Evolutionary conservation across 2,113 vertebrate species (phyloP).

Genomic region (Chascanopsetta lugubris): DNA sequence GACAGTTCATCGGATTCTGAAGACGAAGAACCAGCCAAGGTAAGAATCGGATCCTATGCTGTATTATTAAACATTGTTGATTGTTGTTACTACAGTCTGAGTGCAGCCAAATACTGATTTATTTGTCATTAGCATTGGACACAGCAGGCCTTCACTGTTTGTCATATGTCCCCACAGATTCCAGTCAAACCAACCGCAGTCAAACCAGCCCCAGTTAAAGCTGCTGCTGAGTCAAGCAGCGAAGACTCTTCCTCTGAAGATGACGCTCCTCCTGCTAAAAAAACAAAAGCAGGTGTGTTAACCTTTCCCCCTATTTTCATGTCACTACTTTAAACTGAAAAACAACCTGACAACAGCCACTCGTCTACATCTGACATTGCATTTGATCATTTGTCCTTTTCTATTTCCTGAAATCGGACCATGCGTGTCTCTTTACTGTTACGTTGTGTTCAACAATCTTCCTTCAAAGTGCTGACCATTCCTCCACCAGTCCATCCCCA

Average conservation of each 20-base stretch:
- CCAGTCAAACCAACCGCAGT: conserved; percentile 49
- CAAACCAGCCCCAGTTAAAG: conserved; percentile 32
- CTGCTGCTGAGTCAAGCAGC: conserved; percentile 75
- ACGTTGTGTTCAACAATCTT: too few relatives aligned
- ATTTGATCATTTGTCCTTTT: too few relatives aligned
- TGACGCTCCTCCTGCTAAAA: conserved; percentile 78
- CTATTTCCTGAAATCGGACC: too few relatives aligned
- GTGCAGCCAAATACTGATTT: background rate
- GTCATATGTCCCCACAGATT: conserved; percentile 47
- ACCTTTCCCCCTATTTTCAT: background rate
- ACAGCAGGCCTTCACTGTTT: background rate
- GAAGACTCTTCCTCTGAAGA: conserved; percentile 81
- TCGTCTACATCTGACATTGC: too few relatives aligned
- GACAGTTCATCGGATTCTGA: conserved; percentile 82
- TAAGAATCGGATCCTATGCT: conserved; percentile 12
- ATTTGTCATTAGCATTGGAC: background rate
- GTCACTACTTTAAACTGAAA: too few relatives aligned
- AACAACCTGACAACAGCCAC: too few relatives aligned
- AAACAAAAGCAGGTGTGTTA: conserved; percentile 77
- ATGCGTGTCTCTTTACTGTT: too few relatives aligned
- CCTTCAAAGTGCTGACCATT: too few relatives aligned
- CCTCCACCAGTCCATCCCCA: too few relatives aligned
- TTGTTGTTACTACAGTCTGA: background rate
- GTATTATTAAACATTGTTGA: background rate
- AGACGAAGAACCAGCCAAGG: conserved; percentile 78